These are phyloP conservation scores for Alosa sapidissima DNA, from an alignment of 2,797 vertebrate genomes.

Conservation along the genomic window DNA sequence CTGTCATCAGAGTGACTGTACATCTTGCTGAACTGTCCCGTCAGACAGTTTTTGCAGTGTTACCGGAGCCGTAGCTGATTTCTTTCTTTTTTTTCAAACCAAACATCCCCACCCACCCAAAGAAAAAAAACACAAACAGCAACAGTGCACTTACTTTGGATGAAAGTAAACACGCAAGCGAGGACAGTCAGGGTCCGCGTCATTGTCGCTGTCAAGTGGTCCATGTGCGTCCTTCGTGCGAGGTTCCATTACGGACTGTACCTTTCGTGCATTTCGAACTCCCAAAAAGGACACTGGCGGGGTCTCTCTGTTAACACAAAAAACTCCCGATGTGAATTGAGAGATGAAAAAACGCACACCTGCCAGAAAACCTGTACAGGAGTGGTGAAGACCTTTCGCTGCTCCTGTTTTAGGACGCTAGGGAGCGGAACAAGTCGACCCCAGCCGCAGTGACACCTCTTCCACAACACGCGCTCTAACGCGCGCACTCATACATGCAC, in stretches of 20 bases:
- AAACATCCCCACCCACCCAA: not conserved
- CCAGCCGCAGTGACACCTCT: conserved; percentile 32
- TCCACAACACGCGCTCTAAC: not conserved
- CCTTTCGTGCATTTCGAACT: conserved; percentile 53
- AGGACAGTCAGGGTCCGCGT: conserved; percentile 62
- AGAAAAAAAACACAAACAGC: not conserved
- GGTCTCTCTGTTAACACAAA: not conserved
- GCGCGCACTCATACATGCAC: not conserved
- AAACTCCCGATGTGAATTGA: not conserved
- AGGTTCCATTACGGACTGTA: conserved; percentile 51
- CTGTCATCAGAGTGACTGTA: not conserved
- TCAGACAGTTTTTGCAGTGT: not conserved
- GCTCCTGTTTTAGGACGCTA: not conserved
- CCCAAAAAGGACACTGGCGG: not conserved
- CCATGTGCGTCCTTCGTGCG: conserved; percentile 40
- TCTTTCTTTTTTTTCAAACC: not conserved
- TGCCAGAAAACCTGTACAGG: not conserved
- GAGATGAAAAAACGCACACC: not conserved
- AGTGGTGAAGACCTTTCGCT: not conserved
- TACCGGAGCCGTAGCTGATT: not conserved
- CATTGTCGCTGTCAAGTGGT: conserved; percentile 68
- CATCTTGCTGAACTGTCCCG: not conserved
- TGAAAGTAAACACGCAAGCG: conserved; percentile 62
- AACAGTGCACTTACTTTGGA: conserved; percentile 68
- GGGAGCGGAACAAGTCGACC: not conserved